Conservation (phyloP, 1,140 invertebrate genomes). For the Ooceraea biroi region DNA sequence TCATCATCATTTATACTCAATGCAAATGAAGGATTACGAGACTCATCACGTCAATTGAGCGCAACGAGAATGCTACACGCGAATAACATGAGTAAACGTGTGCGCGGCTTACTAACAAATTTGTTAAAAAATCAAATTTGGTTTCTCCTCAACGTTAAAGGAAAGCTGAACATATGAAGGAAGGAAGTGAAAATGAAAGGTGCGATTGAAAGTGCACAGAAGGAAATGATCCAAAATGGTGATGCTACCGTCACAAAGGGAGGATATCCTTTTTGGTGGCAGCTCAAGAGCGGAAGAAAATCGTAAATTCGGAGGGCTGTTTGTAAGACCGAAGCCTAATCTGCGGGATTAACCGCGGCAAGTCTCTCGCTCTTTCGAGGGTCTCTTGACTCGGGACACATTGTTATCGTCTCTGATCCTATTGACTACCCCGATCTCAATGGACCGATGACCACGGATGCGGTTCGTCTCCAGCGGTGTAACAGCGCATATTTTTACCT, state of each 20-base stretch:
- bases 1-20: not conserved
- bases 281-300: slow-evolving; percentile 3
- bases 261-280: not conserved
- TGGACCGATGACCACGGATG: slow-evolving; percentile 54
- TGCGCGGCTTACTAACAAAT: too few species aligned
- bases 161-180: not conserved
- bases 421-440: slow-evolving; percentile 66
- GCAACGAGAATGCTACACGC: not conserved
- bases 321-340: slow-evolving; percentile 67
- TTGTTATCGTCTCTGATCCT: slow-evolving; percentile 79
- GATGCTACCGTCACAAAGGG: not conserved
- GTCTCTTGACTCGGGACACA: slow-evolving; percentile 80
- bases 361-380: slow-evolving; percentile 68
- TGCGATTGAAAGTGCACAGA: not conserved
- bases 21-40: slow-evolving; percentile 4
- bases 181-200: not conserved
- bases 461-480: slow-evolving; percentile 63
- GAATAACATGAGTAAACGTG: not conserved
- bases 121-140: not conserved
- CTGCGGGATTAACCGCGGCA: slow-evolving; percentile 74
- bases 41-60: not conserved
- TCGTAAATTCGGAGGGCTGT: slow-evolving; percentile 19
- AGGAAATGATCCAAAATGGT: not conserved
- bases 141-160: not conserved
- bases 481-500: slow-evolving; percentile 75